Evolutionary conservation across 2,113 vertebrate species (phyloP).

Genomic region (Centropus bengalensis): DNA sequence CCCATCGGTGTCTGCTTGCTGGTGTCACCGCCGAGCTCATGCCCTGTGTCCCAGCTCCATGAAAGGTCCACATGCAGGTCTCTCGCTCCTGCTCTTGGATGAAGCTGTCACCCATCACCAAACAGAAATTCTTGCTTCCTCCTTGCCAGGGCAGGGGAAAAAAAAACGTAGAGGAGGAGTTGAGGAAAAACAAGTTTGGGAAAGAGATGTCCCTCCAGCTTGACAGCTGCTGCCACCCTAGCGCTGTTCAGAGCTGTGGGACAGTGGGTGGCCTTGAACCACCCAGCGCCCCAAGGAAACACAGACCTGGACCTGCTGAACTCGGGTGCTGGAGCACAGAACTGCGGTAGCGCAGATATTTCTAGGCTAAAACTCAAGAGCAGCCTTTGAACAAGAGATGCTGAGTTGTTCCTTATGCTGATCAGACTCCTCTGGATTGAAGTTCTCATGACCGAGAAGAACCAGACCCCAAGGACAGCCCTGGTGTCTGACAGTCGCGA

Average conservation of each 20-base stretch:
- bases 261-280: fast-evolving
- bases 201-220: neutral
- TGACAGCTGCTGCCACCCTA: fast-evolving
- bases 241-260: neutral
- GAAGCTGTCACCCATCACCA: neutral
- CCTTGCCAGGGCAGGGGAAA: neutral
- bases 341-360: neutral
- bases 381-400: neutral
- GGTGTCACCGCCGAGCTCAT: fast-evolving
- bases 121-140: neutral
- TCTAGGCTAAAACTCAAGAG: neutral
- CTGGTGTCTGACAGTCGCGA: neutral
- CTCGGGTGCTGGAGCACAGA: neutral
- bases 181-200: neutral
- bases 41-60: fast-evolving
- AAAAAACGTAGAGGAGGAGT: fast-evolving
- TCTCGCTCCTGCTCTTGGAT: neutral
- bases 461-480: neutral
- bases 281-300: fast-evolving
- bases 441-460: neutral
- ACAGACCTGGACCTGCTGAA: neutral
- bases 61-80: fast-evolving
- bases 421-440: neutral
- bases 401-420: fast-evolving
- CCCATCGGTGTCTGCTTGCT: fast-evolving